Percentiles rank a stretch among this genome's conserved stretches.
Evolutionary conservation across 2,888 invertebrate genomes (phyloP).

Genomic region (Acanthopleura granulata): DNA sequence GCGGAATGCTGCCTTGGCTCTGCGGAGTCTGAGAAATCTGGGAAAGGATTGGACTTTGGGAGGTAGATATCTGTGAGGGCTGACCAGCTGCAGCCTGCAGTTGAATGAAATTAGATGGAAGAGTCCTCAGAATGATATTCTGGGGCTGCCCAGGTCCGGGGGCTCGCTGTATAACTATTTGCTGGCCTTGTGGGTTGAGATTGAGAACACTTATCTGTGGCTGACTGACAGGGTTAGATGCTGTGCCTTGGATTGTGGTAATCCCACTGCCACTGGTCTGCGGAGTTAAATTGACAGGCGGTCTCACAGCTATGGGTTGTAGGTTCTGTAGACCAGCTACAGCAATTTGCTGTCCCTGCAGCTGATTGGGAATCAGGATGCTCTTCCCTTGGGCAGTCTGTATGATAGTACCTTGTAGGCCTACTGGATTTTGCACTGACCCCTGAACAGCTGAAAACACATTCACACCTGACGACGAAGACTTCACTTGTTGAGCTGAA

Average conservation of each 20-base stretch:
- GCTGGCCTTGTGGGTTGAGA: conserved; percentile 41
- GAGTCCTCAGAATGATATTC: conserved; percentile 25
- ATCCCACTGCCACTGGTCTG: conserved; percentile 20
- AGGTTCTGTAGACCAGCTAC: conserved; percentile 38
- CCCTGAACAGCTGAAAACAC: conserved; percentile 31
- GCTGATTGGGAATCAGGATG: conserved; percentile 46
- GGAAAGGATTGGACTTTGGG: neutral
- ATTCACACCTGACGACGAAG: conserved; percentile 14
- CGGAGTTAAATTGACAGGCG: conserved; percentile 31
- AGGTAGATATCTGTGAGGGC: conserved; percentile 6
- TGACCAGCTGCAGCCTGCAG: conserved; percentile 19
- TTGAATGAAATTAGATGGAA: conserved; percentile 17
- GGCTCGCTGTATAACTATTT: conserved; percentile 52
- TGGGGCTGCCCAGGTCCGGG: conserved; percentile 25
- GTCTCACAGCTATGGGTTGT: conserved; percentile 18
- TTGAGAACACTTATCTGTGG: conserved; percentile 34
- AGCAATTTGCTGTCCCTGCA: conserved; percentile 44
- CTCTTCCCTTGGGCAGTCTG: conserved; percentile 57
- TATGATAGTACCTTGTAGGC: conserved; percentile 55
- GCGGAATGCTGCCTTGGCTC: neutral
- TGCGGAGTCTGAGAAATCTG: conserved; percentile 1
- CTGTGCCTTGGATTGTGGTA: conserved; percentile 20
- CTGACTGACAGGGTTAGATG: conserved; percentile 36
- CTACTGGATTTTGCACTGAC: conserved; percentile 34
- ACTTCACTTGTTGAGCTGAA: conserved; percentile 18